Conservation (phyloP, 2,113 vertebrate genomes). For the Lichenostomus cassidix region DNA sequence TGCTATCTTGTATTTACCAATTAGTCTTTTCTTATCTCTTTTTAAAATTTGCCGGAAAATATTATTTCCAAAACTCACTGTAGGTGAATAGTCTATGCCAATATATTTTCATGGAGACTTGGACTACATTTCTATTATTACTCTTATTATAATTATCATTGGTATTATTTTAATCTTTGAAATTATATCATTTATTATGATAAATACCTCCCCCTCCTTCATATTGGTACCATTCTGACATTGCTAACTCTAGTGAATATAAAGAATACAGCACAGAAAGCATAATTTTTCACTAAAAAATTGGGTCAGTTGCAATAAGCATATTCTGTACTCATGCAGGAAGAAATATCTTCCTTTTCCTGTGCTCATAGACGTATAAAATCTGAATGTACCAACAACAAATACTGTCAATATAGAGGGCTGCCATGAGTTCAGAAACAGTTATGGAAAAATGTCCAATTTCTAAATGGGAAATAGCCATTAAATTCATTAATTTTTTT, state of each 20-base stretch:
- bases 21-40: neutral
- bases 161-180: neutral
- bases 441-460: neutral
- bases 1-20: neutral
- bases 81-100: neutral
- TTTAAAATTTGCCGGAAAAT: neutral
- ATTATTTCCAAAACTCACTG: neutral
- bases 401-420: neutral
- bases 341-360: neutral
- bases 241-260: neutral
- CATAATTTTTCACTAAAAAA: neutral
- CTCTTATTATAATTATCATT: neutral
- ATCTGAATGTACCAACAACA: neutral
- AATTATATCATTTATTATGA: neutral
- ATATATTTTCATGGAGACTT: neutral
- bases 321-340: neutral
- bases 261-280: neutral
- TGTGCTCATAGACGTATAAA: neutral
- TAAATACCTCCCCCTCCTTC: neutral
- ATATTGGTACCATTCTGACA: neutral
- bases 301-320: neutral
- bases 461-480: neutral
- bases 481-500: constrained; percentile 3
- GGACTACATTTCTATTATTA: neutral
- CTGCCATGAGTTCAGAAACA: neutral